A percentile compares a stretch with the other conserved stretches of the same genome.
Evolutionary conservation across 2,113 vertebrate species (phyloP).

Genomic region (Rostratula benghalensis): DNA sequence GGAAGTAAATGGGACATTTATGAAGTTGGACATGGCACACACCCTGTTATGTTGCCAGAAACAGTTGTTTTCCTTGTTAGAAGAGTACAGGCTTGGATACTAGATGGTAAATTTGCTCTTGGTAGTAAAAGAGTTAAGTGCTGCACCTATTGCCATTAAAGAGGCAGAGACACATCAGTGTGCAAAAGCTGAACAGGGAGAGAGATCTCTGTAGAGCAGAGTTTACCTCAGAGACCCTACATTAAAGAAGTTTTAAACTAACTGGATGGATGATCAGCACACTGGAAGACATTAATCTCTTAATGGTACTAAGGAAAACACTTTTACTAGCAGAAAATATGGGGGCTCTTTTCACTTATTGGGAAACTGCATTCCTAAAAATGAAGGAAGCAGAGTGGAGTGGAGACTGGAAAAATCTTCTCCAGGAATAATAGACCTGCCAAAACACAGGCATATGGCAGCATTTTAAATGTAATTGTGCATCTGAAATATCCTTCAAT

Average conservation of each 20-base stretch:
- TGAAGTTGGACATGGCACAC: neutral
- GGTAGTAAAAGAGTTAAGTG: neutral
- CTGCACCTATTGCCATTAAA: neutral
- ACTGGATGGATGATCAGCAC: neutral
- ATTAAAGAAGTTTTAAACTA: neutral
- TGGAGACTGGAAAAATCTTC: neutral
- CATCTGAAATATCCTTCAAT: neutral
- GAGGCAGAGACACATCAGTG: neutral
- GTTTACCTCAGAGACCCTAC: neutral
- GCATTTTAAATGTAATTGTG: neutral
- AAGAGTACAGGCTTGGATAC: neutral
- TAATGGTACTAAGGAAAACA: neutral
- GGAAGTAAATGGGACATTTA: neutral
- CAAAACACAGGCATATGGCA: neutral
- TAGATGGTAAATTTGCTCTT: neutral
- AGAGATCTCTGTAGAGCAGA: neutral
- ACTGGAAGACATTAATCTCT: neutral
- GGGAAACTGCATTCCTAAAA: neutral
- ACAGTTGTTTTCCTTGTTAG: neutral
- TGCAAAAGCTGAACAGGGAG: neutral
- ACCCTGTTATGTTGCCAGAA: neutral
- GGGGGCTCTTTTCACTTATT: neutral
- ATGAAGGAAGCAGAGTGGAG: neutral
- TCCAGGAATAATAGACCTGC: neutral
- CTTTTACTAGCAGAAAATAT: neutral